These are phyloP conservation scores for Diadumene lineata DNA, from an alignment of 92 coral and sea anemone genomes.

Conservation along the genomic window DNA sequence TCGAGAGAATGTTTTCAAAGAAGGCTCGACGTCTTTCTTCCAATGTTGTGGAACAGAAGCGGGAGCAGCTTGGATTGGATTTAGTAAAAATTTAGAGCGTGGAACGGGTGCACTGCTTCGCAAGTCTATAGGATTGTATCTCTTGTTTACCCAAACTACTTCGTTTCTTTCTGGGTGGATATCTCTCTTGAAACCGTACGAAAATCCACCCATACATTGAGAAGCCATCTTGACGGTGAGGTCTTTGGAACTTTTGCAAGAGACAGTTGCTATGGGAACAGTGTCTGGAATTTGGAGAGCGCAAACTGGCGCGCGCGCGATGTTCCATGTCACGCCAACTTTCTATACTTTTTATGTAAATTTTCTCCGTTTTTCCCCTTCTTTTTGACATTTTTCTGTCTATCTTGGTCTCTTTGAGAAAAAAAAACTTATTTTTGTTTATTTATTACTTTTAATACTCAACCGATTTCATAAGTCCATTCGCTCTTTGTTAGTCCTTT, in stretches of 20 bases:
- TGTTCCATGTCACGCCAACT: background rate
- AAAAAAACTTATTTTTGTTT: too few species aligned
- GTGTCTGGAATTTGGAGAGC: background rate
- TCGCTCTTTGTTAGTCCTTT: too few species aligned
- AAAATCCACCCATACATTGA: conserved; percentile 82
- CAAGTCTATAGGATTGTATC: conserved; percentile 85
- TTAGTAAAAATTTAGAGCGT: conserved; percentile 81
- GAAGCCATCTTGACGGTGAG: conserved; percentile 69
- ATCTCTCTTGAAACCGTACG: conserved; percentile 68
- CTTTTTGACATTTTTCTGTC: too few species aligned
- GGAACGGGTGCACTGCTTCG: conserved; percentile 94
- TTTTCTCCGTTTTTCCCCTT: too few species aligned
- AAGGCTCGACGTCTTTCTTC: conserved; percentile 76
- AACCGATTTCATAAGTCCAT: too few species aligned
- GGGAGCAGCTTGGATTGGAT: conserved; percentile 26
- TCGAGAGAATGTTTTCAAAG: conserved; percentile 83
- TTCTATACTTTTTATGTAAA: background rate
- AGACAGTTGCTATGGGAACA: conserved; percentile 41
- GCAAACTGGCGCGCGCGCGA: conserved; percentile 1
- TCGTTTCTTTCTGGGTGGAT: conserved; percentile 58
- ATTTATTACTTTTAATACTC: too few species aligned
- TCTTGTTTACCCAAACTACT: conserved; percentile 95
- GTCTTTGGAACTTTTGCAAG: conserved; percentile 13
- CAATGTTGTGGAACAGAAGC: conserved; percentile 65
- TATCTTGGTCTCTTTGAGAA: too few species aligned